Evolutionary conservation across 2,113 vertebrate species (phyloP), one percentile per base, ranked within the genome.

Genomic region (Ancistrus triradiatus): DNA sequence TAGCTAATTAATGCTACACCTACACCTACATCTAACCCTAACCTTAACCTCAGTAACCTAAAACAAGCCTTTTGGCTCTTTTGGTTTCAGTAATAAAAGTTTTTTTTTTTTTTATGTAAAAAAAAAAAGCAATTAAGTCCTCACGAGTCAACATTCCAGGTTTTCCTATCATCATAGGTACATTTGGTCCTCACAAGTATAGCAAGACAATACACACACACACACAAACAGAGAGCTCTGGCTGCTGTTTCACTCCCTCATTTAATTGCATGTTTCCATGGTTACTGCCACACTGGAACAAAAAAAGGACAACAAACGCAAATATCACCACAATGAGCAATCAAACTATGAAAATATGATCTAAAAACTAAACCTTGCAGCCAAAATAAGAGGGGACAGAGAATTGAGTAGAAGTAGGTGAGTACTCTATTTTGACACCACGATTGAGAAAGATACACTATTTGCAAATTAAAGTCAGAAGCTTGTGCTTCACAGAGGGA

Each of bases 251-350:
- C 63, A 55, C 62, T 62, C 57, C 67, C 69, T 77, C 75, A 75
- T 65, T 77, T 75, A 77, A 73, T 75, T 79, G 70, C 68, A 67
- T 22, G 72, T 79, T 79, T 79, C 77, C 75, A 79, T 75, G 73
- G 77, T 75, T 75, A 79, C 77, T 53, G 68, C 21, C 67, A 73
- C 69, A 73, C 57, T 65, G 55, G 24, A 40, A 64, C 57, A 57
- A 43, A 43, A 46, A 38, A 51, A 72, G 13, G 24, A 48, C 63
- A 69, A 44, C 31, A 63, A 59, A 68, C 28, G 64, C 66, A 40
- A 21, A 64, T 57, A 57, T 28, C 27, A 56, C 51, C 27, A 48
- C 40, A 46, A 67, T 15, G 59, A 68, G 53, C 51, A 67, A 67
- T 46, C 60, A 53, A 68, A 66, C 59, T 61, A 38, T 70, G 63